phyloP scores from a whole-genome alignment of 2,888 invertebrate genomes.

The Agrenia bidenticulata region DNA sequence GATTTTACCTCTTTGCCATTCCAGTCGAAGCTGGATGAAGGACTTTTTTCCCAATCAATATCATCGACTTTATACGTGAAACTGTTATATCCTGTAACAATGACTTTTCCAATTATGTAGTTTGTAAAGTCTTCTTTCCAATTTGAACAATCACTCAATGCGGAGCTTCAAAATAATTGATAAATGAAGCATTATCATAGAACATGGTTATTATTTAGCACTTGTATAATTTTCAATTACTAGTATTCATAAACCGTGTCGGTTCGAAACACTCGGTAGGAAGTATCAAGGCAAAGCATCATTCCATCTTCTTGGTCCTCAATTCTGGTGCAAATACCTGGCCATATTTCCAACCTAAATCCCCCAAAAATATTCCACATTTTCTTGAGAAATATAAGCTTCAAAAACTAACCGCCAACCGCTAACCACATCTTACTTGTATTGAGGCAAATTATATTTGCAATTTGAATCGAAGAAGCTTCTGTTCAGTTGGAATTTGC shows the following conservation, averaged over 20 bases:
- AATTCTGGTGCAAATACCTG: conserved; percentile 84
- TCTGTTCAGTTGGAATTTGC: conserved; percentile 72
- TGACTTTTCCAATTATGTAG: conserved; percentile 61
- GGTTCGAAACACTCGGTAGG: conserved; percentile 78
- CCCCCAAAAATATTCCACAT: background rate
- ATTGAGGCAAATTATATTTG: conserved; percentile 60
- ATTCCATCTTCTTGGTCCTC: conserved; percentile 85
- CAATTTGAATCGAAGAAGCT: conserved; percentile 74
- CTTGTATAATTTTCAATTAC: conserved; percentile 25
- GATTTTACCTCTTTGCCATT: conserved; percentile 26
- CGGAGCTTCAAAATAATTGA: background rate
- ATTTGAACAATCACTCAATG: conserved; percentile 2
- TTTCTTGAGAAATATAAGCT: background rate
- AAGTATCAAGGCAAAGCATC: conserved; percentile 81
- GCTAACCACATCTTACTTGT: conserved; percentile 58
- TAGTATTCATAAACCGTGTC: conserved; percentile 64
- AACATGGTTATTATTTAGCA: too few relatives aligned
- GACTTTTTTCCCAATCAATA: conserved; percentile 73
- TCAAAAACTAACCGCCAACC: background rate
- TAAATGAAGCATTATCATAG: background rate
- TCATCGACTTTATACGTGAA: conserved; percentile 84
- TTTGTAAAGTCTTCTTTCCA: conserved; percentile 53
- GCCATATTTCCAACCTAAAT: conserved; percentile 79
- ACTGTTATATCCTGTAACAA: conserved; percentile 87
- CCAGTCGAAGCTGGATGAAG: conserved; percentile 67